Base-by-base conservation (phyloP, 2,797 vertebrate species). In the Phrynocephalus forsythii region DNA sequence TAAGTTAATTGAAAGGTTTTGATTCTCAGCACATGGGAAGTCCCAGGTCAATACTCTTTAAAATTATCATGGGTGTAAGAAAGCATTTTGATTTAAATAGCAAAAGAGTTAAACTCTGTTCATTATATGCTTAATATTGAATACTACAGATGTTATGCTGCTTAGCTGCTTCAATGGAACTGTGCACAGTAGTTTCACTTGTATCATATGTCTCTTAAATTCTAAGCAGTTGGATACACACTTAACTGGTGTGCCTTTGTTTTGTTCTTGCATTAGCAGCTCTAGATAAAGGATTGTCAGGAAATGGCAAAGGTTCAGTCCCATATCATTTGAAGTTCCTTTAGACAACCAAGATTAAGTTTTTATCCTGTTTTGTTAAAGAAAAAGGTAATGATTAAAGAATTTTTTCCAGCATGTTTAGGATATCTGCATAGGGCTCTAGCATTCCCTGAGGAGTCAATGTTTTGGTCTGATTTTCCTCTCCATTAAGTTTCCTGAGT, bases 281-380 rank as follows among this genome's bases (percentile, higher is more conserved):
- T 75, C 56, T 52, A 26, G 26, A 89, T 26, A 86, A 80, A 90
- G 87, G 82, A 82, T 77, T 0, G 0, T 18, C 85, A 90, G 90
- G 92, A 93, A 85, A 87, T 8, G 50, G 66, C 78, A 63, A 48
- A 0, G 72, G 83, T 88, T 92, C 75, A 90, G 76, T 71, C 84
- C 5, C 0, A 0, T 79, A 79, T 75, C 0, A 69, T 86, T 72
- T 85, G 60, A 72, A 56, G 20, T 86, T 26, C 56, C 8, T 48
- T 72, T 85, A 33, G 67, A 84, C 15, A n/a, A 50, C 48, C 87
- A 91, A 75, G 69, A 52, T 48, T 67, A 20, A 79, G 79, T 88
- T 93, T 92, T 86, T 83, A 91, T 90, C 91, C 91, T 89, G 84
- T 85, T 83, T 69, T 91, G 86, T 90, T 80, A 83, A 91, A 75